These are phyloP conservation scores for Phenacoccus solenopsis DNA, from an alignment of 1,140 invertebrate genomes.

Conservation along the genomic window DNA sequence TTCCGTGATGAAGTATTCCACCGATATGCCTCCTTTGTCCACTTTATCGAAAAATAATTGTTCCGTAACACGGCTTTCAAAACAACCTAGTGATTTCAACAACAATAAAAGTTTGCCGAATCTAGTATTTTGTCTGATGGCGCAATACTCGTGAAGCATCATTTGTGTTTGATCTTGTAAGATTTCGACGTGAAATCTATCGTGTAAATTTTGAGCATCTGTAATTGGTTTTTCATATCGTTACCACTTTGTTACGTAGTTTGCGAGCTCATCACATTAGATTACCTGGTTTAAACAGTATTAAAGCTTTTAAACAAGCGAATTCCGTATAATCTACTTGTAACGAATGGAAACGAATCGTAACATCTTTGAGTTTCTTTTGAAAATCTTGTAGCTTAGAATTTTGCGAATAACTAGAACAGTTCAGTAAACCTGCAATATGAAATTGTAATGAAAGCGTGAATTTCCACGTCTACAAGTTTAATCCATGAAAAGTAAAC, in stretches of 20 bases:
- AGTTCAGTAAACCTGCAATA: not conserved
- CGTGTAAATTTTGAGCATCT: conserved; percentile 52
- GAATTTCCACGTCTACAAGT: no score
- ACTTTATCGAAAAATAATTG: conserved; percentile 53
- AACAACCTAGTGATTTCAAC: conserved; percentile 45
- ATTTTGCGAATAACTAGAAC: not conserved
- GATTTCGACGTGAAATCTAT: conserved; percentile 47
- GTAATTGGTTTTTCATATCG: conserved; percentile 24
- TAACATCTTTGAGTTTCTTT: conserved; percentile 43
- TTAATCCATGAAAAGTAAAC: not conserved
- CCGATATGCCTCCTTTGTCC: conserved; percentile 25
- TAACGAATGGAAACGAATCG: conserved; percentile 32
- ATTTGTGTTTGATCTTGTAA: conserved; percentile 65
- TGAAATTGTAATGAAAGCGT: not conserved
- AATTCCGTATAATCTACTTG: conserved; percentile 71
- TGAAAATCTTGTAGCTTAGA: not conserved
- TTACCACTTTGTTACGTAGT: not conserved
- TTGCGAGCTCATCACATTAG: not conserved
- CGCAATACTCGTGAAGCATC: conserved; percentile 53
- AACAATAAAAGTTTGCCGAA: conserved; percentile 57
- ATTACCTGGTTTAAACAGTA: conserved; percentile 67
- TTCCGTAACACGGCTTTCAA: conserved; percentile 42
- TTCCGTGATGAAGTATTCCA: not conserved
- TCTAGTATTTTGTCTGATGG: conserved; percentile 41
- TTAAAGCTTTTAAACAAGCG: conserved; percentile 66